Percentiles rank a stretch among this genome's conserved stretches.
Conservation (phyloP, 2,888 invertebrate species). For the Pasiphila rectangulata region DNA sequence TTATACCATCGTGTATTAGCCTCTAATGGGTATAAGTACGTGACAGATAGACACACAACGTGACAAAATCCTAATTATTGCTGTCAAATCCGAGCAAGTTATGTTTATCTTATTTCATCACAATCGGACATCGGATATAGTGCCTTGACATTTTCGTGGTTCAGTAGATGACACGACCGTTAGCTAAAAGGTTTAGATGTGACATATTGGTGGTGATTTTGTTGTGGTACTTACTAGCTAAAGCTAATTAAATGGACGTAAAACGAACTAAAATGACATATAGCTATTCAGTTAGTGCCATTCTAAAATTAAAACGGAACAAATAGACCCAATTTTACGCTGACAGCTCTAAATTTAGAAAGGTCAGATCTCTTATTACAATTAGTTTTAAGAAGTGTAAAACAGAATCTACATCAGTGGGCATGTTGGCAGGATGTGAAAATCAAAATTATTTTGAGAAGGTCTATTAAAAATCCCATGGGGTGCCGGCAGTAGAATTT, state of each 20-base stretch:
- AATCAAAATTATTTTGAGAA: too few relatives aligned
- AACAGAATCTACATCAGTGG: too few relatives aligned
- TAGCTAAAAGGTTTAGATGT: constrained; percentile 6
- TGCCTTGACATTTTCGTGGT: constrained; percentile 25
- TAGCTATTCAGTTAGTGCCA: neutral
- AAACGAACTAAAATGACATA: neutral
- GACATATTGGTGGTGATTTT: neutral
- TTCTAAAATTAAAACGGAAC: too few relatives aligned
- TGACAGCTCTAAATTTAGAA: too few relatives aligned
- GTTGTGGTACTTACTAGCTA: too few relatives aligned
- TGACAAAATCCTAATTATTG: constrained; percentile 70
- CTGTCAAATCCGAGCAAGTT: constrained; percentile 58
- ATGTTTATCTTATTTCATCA: constrained; percentile 54
- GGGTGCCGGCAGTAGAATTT: too few relatives aligned
- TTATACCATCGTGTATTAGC: constrained; percentile 62
- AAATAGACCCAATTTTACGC: too few relatives aligned
- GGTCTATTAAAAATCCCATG: too few relatives aligned
- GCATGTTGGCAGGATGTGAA: too few relatives aligned
- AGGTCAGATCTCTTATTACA: too few relatives aligned
- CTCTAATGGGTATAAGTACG: constrained; percentile 56
- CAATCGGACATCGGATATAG: constrained; percentile 23
- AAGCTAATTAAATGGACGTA: neutral
- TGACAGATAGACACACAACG: constrained; percentile 59
- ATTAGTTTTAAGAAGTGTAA: too few relatives aligned
- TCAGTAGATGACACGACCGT: constrained; percentile 19